Evolutionary conservation across 1,140 invertebrate species (phyloP), one percentile per base, ranked within the genome.

Genomic region (Arion vulgaris): DNA sequence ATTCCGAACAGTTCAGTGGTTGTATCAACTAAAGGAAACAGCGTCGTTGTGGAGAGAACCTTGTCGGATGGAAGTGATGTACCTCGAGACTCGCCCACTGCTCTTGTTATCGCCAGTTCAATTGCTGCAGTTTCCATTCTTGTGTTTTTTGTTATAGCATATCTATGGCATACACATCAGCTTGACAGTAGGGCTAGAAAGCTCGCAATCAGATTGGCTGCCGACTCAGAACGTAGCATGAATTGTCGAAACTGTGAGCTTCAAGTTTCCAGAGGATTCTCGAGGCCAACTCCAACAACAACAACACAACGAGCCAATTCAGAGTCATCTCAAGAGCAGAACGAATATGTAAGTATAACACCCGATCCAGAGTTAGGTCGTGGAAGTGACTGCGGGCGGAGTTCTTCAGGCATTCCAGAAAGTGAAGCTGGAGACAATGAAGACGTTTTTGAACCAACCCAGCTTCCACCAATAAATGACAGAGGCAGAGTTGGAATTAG

Each of bases 171-270:
- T 72, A 82, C 85, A 26, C 76, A 62, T 23, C 83, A 86, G 57
- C 74, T 86, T 57, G 85, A 86, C 83, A 82, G 79, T 26, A 71
- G 83, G n/a, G 85, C 85, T 41, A 73, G 80, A 79, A 84, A 84
- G 39, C 74, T 86, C 38, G 85, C 85, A 71, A 86, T 86, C 53
- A 77, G 81, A n/a, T 68, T 82, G 73, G 85, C 83, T 11, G 85
- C 85, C 32, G 85, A 85, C 38, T 76, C 80, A 41, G 81, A 85
- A 51, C 34, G 41, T 28, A 77, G 72, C 0, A 17, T 72, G 38
- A 41, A 69, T 13, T 75, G 84, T 26, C 26, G 32, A 28, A 81
- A 79, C 49, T 85, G 84, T 69, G 32, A 41, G 2, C 36, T 78
- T 36, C 36, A 7, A 1, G 26, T 32, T 19, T 11, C 36, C 13